Evolutionary conservation across 2,888 invertebrate genomes (phyloP).

Genomic region (Polydrusus pterygomalis): DNA sequence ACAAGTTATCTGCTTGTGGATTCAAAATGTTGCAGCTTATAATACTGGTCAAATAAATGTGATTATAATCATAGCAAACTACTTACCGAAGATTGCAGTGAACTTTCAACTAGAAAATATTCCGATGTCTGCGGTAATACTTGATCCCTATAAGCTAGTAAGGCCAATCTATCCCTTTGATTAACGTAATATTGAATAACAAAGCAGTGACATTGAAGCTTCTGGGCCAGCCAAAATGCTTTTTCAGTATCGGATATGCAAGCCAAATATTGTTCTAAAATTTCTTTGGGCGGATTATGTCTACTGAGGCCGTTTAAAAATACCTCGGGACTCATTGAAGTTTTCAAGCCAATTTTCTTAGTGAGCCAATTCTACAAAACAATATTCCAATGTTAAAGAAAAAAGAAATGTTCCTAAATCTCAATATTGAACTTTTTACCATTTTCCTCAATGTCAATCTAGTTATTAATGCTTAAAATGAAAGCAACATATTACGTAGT

Average conservation of each 20-base stretch:
- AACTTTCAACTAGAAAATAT: conserved; percentile 83
- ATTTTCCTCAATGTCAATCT: too few relatives aligned
- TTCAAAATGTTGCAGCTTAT: too few relatives aligned
- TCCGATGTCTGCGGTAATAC: conserved; percentile 81
- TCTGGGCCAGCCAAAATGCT: conserved; percentile 77
- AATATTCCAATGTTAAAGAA: background rate
- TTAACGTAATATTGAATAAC: conserved; percentile 78
- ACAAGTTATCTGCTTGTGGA: too few relatives aligned
- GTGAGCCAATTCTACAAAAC: conserved; percentile 75
- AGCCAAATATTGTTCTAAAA: conserved; percentile 69
- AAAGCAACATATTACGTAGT: too few relatives aligned
- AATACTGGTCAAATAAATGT: background rate
- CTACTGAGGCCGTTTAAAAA: conserved; percentile 65
- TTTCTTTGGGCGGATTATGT: conserved; percentile 69
- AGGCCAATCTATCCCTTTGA: conserved; percentile 78
- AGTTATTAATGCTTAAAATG: too few relatives aligned
- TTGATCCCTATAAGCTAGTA: conserved; percentile 78
- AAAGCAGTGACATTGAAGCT: conserved; percentile 79
- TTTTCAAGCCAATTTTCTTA: conserved; percentile 66
- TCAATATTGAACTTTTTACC: too few relatives aligned
- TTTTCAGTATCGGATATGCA: conserved; percentile 72
- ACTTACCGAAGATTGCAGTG: conserved; percentile 70
- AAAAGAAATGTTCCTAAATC: too few relatives aligned
- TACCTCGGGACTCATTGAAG: conserved; percentile 63
- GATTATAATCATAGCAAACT: background rate